These are phyloP conservation scores for Adelognathus sp. DNA, from an alignment of 2,888 invertebrate species.

Conservation along the genomic window DNA sequence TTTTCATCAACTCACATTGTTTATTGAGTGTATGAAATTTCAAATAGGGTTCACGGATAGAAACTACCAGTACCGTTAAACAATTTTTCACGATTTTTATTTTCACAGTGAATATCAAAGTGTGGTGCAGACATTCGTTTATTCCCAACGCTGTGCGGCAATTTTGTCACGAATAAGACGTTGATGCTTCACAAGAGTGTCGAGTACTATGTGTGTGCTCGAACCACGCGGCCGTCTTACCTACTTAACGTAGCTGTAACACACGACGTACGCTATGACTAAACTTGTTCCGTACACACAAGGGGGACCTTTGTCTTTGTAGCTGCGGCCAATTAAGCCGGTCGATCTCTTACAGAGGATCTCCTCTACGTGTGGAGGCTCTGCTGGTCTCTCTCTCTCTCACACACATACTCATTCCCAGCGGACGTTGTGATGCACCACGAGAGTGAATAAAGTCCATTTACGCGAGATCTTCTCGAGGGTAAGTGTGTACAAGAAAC, in stretches of 20 bases:
- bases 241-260: conserved; percentile 34
- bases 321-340: conserved; percentile 74
- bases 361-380: conserved; percentile 44
- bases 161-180: not conserved
- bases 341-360: conserved; percentile 69
- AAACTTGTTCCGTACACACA: conserved; percentile 71
- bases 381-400: conserved; percentile 12
- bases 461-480: conserved; percentile 37
- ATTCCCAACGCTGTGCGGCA: too few species aligned
- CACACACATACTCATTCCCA: not conserved
- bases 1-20: too few species aligned
- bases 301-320: conserved; percentile 70
- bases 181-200: not conserved
- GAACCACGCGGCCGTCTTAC: not conserved
- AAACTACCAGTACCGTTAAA: too few species aligned
- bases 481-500: not conserved
- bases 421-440: not conserved
- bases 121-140: too few species aligned
- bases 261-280: conserved; percentile 44
- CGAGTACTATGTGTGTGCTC: not conserved
- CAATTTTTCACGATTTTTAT: too few species aligned
- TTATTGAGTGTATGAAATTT: too few species aligned
- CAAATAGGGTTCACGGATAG: too few species aligned
- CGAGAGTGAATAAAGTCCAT: conserved; percentile 49
- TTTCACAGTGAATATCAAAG: too few species aligned